phyloP scores from a whole-genome alignment of 2,113 vertebrate species.

The Festucalex cinctus region DNA sequence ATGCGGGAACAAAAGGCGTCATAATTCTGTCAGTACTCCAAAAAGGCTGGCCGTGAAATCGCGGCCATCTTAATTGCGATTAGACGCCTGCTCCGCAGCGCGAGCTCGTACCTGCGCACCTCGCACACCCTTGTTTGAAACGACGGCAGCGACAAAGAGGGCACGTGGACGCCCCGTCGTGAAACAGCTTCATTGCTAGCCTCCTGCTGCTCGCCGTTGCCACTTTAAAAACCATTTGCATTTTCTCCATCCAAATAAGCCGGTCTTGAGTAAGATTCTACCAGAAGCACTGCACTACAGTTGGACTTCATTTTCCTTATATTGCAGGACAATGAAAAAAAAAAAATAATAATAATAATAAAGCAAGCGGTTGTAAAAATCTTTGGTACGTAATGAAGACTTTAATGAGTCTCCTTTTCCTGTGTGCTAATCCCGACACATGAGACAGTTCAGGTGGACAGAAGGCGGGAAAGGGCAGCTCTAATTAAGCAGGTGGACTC shows the following conservation, averaged over 20 bases:
- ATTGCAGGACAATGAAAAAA: constrained; percentile 31
- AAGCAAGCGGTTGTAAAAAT: constrained; percentile 23
- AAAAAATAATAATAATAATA: constrained; percentile 12
- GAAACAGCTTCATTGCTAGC: constrained; percentile 22
- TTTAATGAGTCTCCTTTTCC: constrained; percentile 41
- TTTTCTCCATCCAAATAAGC: too few species aligned
- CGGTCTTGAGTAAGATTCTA: neutral
- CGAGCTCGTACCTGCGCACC: constrained; percentile 29
- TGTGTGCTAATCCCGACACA: constrained; percentile 42
- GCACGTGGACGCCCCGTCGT: constrained; percentile 13
- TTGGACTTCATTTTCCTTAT: constrained; percentile 30
- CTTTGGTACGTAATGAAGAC: constrained; percentile 44
- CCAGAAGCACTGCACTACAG: too few species aligned
- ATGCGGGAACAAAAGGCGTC: constrained; percentile 52
- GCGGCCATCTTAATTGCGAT: constrained; percentile 56
- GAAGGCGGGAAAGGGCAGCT: constrained; percentile 51
- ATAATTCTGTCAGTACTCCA: constrained; percentile 55
- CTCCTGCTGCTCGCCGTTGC: constrained; percentile 40
- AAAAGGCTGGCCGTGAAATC: constrained; percentile 37
- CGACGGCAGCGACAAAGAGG: constrained; percentile 46
- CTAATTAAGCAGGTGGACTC: constrained; percentile 56
- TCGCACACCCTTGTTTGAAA: constrained; percentile 29
- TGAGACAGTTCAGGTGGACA: constrained; percentile 51
- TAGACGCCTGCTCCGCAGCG: constrained; percentile 38
- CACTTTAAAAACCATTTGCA: constrained; percentile 31